phyloP scores from a whole-genome alignment of 2,797 vertebrate genomes.

The Sparus aurata region DNA sequence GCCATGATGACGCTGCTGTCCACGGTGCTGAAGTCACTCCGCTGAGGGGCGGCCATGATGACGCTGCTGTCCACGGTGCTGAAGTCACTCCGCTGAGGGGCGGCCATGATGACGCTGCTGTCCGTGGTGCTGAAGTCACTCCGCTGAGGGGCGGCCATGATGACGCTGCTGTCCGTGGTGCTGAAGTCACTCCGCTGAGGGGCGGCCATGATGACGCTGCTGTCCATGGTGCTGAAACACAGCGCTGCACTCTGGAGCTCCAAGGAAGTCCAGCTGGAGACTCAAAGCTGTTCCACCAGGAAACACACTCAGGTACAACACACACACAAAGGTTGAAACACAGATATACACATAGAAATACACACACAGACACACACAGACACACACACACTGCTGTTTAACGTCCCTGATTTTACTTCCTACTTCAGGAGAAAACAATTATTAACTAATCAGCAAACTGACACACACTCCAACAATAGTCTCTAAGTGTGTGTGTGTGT shows the following conservation, averaged over 20 bases:
- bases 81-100: too few species aligned
- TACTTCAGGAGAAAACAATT: not conserved
- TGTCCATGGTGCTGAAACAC: conserved; percentile 10
- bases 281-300: not conserved
- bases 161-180: conserved; percentile 3
- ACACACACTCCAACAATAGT: not conserved
- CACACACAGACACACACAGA: not conserved
- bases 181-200: not conserved
- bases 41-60: too few species aligned
- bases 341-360: too few species aligned
- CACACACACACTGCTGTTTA: not conserved
- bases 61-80: too few species aligned
- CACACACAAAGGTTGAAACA: too few species aligned
- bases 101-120: too few species aligned
- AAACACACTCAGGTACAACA: too few species aligned
- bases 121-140: too few species aligned
- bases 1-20: too few species aligned
- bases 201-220: not conserved
- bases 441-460: not conserved
- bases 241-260: not conserved
- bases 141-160: not conserved
- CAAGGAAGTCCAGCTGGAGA: not conserved
- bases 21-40: too few species aligned
- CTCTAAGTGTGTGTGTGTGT: not conserved
- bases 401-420: not conserved